Percentiles rank a stretch among this genome's conserved stretches.
phyloP scores from a whole-genome alignment of 2,113 vertebrate species.

The Trematomus loennbergii region DNA sequence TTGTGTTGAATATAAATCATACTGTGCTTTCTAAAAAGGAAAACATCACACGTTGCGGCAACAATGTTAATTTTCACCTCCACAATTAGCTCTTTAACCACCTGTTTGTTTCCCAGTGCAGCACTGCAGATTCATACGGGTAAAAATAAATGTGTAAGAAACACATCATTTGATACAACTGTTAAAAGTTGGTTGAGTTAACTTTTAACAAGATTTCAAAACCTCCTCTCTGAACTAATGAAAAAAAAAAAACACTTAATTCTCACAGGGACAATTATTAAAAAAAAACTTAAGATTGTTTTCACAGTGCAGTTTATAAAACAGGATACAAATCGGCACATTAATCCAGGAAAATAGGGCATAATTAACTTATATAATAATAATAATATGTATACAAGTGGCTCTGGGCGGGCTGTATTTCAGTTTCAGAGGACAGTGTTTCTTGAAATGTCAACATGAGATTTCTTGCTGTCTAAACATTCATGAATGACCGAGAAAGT shows the following conservation, averaged over 20 bases:
- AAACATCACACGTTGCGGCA: background rate
- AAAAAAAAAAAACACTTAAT: background rate
- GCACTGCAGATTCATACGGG: no score
- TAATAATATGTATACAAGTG: background rate
- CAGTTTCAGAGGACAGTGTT: constrained; percentile 5
- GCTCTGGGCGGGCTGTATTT: background rate
- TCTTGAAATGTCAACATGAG: background rate
- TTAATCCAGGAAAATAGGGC: background rate
- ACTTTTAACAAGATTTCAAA: background rate
- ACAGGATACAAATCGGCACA: background rate
- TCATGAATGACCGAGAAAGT: background rate
- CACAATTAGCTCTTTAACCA: no score
- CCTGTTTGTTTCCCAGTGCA: no score
- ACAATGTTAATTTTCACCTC: background rate
- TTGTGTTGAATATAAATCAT: background rate
- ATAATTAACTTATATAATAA: background rate
- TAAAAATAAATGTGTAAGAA: background rate
- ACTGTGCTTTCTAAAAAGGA: background rate
- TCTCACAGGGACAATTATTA: background rate
- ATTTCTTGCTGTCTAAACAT: constrained; percentile 1
- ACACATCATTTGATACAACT: background rate
- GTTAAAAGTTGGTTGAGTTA: background rate
- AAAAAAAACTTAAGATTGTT: background rate
- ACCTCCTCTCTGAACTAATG: background rate
- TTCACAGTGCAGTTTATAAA: background rate